These are phyloP conservation scores for Leucosticte australis DNA, from an alignment of 2,113 vertebrate genomes.

Conservation along the genomic window DNA sequence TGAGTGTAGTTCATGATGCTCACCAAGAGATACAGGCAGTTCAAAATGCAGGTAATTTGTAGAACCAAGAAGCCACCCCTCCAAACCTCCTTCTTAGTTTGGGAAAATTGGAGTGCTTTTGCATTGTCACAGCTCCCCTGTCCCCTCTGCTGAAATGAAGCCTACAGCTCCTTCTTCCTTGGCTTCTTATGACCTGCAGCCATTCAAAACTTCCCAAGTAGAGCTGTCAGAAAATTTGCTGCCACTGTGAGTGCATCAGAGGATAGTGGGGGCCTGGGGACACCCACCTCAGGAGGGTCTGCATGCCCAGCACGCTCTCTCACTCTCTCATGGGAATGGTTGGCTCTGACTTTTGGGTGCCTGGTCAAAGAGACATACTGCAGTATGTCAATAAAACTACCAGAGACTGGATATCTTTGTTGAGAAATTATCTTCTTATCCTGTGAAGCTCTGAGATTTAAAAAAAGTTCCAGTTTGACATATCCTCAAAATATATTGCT, in stretches of 20 bases:
- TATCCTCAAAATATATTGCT: neutral
- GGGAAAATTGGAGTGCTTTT: neutral
- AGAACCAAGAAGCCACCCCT: neutral
- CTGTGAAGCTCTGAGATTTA: neutral
- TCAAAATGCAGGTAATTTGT: neutral
- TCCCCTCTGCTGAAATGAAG: neutral
- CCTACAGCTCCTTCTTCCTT: neutral
- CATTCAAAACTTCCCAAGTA: neutral
- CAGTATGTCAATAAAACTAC: neutral
- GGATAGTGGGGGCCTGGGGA: neutral
- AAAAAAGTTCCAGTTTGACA: neutral
- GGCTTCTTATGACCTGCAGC: neutral
- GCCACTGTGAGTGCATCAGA: neutral
- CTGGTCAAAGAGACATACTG: neutral
- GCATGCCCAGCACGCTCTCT: rapidly evolving
- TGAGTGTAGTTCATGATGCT: neutral
- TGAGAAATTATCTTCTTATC: neutral
- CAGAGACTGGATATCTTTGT: neutral
- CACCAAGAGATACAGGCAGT: neutral
- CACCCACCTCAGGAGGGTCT: neutral
- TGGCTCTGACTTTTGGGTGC: neutral
- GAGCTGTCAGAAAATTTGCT: neutral
- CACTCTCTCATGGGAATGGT: neutral
- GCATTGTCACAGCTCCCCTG: neutral
- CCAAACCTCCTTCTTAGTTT: neutral